Base-by-base conservation (phyloP, 2,888 invertebrate genomes). In the Torymus auratus region DNA sequence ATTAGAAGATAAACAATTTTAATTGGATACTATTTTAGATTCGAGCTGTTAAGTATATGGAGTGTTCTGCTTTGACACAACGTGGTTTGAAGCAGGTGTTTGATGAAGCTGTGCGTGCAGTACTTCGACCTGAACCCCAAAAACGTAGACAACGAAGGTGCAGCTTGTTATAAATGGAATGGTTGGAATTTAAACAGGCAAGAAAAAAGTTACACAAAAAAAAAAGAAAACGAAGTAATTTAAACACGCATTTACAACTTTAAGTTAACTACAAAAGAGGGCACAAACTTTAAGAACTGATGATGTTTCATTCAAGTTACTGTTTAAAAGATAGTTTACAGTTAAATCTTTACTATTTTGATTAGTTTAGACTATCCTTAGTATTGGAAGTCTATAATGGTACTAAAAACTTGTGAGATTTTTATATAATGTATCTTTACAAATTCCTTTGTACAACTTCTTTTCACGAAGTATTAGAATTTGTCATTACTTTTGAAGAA, bases 21-120 rank as follows among this genome's bases (percentile, higher is more conserved):
- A 41, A 41, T 41, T 41, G 7, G 7, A 41, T 28, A 41, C 20
- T 60, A 15, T 75, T 79, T 15, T 69, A 91, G 95, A 97, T 99
- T 90, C 94, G 99, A 91, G 99, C 99, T 85, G 97, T 98, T 78
- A 98, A 98, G 93, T 99, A 99, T 91, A 97, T 99, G 96, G 99
- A 99, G 93, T 99, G 99, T 92, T 99, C 99, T 76, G 99, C 99
- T 82, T 93, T 99, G 85, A 99, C 99, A 86, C 99, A 99, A 92
- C 95, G 99, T 89, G 99, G 99, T 83, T 94, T 99, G 78, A 98
- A 98, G 92, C 92, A 98, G 96, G 99, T 99, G 80, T 99, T 99
- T 92, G 99, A 99, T 90, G 99, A 99, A 93, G 98, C 99, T 52
- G 99, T 99, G 56, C 94, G 99, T 86, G 97, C 99, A 80, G 99